Conservation (phyloP, 2,113 vertebrate species). For the Campylomormyrus numenius region DNA sequence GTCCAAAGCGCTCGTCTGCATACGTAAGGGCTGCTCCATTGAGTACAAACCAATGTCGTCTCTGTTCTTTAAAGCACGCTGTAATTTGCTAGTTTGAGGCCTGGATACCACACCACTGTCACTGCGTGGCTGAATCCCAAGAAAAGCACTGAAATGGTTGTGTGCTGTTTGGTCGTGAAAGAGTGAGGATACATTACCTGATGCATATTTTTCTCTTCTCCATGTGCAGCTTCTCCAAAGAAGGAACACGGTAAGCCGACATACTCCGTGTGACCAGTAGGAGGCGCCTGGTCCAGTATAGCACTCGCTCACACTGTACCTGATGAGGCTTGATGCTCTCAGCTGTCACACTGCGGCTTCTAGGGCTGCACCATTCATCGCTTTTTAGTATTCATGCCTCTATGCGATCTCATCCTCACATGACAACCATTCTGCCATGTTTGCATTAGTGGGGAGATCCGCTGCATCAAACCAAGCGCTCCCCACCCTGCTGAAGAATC, state of each 20-base stretch:
- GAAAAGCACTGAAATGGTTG: background rate
- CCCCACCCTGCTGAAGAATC: background rate
- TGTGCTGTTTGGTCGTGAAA: background rate
- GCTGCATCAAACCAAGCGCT: background rate
- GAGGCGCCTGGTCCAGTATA: background rate
- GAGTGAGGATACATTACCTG: background rate
- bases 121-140: background rate
- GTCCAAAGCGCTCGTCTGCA: slow-evolving; percentile 31
- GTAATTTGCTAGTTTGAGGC: background rate
- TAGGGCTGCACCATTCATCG: background rate
- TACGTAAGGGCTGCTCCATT: slow-evolving; percentile 42
- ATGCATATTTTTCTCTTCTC: background rate
- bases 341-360: background rate
- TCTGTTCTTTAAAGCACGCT: background rate
- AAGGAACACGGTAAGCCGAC: background rate
- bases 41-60: background rate
- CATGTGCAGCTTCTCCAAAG: background rate
- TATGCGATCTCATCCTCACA: background rate
- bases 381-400: background rate
- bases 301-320: background rate
- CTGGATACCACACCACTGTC: background rate
- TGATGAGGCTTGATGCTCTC: background rate
- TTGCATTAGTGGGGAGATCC: background rate
- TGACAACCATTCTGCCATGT: background rate
- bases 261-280: background rate